A percentile compares a stretch with the other conserved stretches of the same genome.
Conservation (phyloP, 2,113 vertebrate genomes). For the human (Homo sapiens) region GRCh38 chr16:87256001-87256500, state of each 20-base stretch:
- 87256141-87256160: background rate
- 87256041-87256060: background rate
- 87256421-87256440: background rate
- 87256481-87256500: background rate
- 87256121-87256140: background rate
- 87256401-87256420: background rate
- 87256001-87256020: background rate
- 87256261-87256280: background rate
- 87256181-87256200: background rate
- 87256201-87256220: background rate
- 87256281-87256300: background rate
- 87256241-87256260: background rate
- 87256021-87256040: background rate
- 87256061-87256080: background rate
- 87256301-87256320: background rate
- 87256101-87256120: background rate
- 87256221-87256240: background rate
- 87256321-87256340: background rate
- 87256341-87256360: background rate
- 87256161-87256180: background rate
- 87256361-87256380: background rate
- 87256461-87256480: too few relatives aligned
- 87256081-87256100: background rate
- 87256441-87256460: too few relatives aligned
- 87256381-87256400: background rate